Percentiles rank a stretch among this genome's conserved stretches.
Evolutionary conservation across 2,113 vertebrate species (phyloP).

Genomic region (Anolis sagrei): DNA sequence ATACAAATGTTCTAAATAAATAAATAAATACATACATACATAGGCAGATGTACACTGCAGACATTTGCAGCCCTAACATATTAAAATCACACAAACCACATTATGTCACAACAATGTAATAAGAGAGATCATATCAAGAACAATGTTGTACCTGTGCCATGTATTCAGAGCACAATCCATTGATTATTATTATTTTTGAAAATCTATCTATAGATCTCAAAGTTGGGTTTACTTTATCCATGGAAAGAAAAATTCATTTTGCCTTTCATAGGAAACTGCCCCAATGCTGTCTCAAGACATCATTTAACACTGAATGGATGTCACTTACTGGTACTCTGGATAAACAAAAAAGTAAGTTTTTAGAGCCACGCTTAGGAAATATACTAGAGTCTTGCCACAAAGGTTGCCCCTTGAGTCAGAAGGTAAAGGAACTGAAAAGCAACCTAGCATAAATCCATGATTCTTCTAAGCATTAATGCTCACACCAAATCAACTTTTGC

Average conservation of each 20-base stretch:
- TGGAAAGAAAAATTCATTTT: no score
- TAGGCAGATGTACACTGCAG: background rate
- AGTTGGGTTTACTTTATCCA: background rate
- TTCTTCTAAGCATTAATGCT: conserved; percentile 3
- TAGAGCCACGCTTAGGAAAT: no score
- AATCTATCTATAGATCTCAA: no score
- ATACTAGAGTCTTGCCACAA: no score
- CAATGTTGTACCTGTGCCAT: no score
- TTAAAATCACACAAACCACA: background rate
- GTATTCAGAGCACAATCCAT: background rate
- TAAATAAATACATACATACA: no score
- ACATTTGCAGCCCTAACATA: background rate
- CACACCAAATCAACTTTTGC: background rate
- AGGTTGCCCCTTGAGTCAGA: background rate
- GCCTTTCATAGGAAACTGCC: background rate
- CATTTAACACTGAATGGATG: background rate
- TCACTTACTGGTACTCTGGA: no score
- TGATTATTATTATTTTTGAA: background rate
- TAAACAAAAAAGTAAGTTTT: no score
- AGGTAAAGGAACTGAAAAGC: background rate
- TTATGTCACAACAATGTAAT: background rate
- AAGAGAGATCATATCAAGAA: background rate
- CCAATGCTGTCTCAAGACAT: background rate
- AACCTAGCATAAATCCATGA: background rate
- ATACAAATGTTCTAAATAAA: no score